Base-by-base conservation (phyloP, 2,888 invertebrate species). In the Hetaerina titia region DNA sequence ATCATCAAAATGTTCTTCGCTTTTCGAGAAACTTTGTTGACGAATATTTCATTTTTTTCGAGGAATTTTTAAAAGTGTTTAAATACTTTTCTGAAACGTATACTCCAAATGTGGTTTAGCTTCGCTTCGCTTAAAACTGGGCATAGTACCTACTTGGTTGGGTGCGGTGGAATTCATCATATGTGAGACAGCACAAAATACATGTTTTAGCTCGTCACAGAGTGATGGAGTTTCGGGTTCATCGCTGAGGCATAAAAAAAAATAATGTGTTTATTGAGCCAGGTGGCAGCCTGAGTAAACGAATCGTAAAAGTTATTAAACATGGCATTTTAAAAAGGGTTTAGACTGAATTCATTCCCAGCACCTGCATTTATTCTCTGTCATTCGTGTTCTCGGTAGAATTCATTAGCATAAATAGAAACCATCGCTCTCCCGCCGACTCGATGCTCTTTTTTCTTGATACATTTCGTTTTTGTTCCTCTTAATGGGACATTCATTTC, bases 401-500 rank as follows among this genome's bases (percentile, higher is more conserved):
- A 81, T 81, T 81, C 81, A 81, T 81, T 31, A 31, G 81, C 81
- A 81, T 81, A 81, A 81, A 31, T 25, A 81, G 81, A 81, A 81
- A 81, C 25, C 81, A 81, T 81, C 81, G 81, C 81, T 81, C 81
- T 69, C 22, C 31, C 81, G 31, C 22, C 81, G 81, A 31, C 81
- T 81, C 81, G 81, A 81, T 81, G 31, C 9, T 81, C 81, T 81
- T 13, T 25, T 25, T 11, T 31, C 69, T 13, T 15, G 11, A 81
- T 81, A 81, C 31, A 13, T 31, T 69, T 31, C 31, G 8, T 81
- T 81, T 81, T 81, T 81, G 31, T 81, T 31, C 31, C 81, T 81
- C 81, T 81, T 81, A 81, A 81, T 69, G 90, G 45, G 64, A 90
- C 45, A 31, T 74, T n/a, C 69, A n/a, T 90, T 90, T 90, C 63